These are phyloP conservation scores for Oenanthe melanoleuca DNA, from an alignment of 2,113 vertebrate species.

Conservation along the genomic window DNA sequence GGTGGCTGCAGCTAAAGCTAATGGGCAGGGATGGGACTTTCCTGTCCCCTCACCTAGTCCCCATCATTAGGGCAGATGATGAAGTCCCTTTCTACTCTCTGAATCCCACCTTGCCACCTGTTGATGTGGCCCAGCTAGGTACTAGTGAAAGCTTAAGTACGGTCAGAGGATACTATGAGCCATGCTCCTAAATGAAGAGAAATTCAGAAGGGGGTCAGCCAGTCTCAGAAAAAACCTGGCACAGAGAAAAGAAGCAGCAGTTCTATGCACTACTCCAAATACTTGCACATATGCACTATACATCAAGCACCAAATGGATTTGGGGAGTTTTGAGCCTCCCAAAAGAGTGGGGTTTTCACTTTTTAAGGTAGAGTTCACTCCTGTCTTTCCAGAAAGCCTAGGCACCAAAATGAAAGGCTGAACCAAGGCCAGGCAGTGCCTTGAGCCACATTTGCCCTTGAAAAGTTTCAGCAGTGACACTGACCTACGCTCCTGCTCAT, in stretches of 20 bases:
- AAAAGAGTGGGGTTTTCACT: background rate
- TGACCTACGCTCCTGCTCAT: background rate
- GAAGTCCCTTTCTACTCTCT: background rate
- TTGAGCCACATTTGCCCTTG: background rate
- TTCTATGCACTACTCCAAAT: background rate
- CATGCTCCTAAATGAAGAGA: background rate
- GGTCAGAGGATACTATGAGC: background rate
- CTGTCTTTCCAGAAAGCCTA: background rate
- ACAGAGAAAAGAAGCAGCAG: background rate
- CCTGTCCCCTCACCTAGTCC: background rate
- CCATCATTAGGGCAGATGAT: background rate
- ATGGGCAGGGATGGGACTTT: background rate
- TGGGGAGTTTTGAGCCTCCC: background rate
- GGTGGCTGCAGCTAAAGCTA: background rate
- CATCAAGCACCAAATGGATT: background rate
- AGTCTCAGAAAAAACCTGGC: background rate
- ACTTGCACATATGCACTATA: background rate
- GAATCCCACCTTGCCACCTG: background rate
- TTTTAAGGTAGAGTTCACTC: background rate
- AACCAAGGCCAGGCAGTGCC: background rate
- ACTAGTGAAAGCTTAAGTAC: accelerated
- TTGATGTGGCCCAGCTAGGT: background rate
- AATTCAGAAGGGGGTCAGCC: background rate
- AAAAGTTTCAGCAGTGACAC: background rate
- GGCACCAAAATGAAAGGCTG: background rate